These are phyloP conservation scores for Willowsia nigromaculata DNA, from an alignment of 2,888 invertebrate genomes.

Conservation along the genomic window DNA sequence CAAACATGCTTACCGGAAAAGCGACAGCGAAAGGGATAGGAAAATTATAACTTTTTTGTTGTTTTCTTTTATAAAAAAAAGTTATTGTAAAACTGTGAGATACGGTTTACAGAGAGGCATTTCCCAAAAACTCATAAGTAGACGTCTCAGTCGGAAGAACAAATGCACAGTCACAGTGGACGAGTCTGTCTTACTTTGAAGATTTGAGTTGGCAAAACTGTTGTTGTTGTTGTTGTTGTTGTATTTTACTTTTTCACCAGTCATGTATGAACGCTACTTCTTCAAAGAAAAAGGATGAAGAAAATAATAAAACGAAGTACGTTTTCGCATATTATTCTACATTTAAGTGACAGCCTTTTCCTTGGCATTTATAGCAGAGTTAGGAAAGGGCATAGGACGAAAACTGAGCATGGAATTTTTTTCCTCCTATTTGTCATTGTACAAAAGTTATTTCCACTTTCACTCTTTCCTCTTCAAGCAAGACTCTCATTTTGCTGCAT, in stretches of 20 bases:
- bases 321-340: conserved; percentile 21
- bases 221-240: background rate
- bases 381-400: background rate
- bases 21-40: conserved; percentile 3
- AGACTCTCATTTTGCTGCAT: background rate
- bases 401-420: background rate
- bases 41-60: conserved; percentile 36
- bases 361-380: no score
- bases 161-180: no score
- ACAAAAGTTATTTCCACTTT: conserved; percentile 21
- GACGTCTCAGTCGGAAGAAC: no score
- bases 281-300: background rate
- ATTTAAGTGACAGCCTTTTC: no score
- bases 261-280: conserved; percentile 19
- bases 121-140: no score
- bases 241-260: background rate
- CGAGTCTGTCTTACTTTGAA: background rate
- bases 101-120: no score
- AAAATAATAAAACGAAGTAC: background rate
- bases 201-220: background rate
- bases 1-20: background rate
- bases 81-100: no score
- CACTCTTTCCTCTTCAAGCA: conserved; percentile 1
- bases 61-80: background rate
- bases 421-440: conserved; percentile 51